phyloP scores from a whole-genome alignment of 2,113 vertebrate genomes.

The Dromiciops gliroides region DNA sequence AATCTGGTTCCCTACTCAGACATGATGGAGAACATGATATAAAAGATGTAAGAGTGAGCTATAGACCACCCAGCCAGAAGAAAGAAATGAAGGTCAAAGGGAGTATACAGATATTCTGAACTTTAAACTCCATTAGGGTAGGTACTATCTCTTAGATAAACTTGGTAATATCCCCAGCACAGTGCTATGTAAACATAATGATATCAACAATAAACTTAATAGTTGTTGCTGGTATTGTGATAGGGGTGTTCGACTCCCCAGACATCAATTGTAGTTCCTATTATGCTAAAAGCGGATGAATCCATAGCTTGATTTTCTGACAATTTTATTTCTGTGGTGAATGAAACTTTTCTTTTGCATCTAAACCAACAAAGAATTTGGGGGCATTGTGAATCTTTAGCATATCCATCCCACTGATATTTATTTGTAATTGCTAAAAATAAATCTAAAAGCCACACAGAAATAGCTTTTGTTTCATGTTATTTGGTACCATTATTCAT shows the following conservation, averaged over 20 bases:
- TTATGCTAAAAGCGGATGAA: neutral
- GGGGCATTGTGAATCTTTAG: neutral
- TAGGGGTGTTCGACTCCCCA: neutral
- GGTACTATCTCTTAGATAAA: no score
- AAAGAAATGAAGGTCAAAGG: neutral
- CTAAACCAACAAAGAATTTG: neutral
- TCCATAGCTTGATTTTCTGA: neutral
- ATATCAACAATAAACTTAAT: neutral
- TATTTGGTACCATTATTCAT: neutral
- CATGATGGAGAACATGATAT: neutral
- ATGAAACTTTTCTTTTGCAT: neutral
- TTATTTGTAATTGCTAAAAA: neutral
- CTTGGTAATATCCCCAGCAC: neutral
- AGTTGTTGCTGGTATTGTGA: neutral
- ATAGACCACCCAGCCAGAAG: neutral
- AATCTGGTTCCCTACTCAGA: neutral
- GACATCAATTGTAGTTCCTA: neutral
- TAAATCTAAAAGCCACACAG: neutral
- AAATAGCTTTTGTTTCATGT: neutral
- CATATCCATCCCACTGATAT: neutral
- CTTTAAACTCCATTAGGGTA: neutral
- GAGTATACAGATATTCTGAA: neutral
- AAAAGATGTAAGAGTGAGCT: neutral
- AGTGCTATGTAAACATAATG: neutral
- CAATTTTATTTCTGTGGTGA: neutral